These are phyloP conservation scores for Halcyon badia DNA, from an alignment of 2,797 vertebrate species.

Conservation along the genomic window DNA sequence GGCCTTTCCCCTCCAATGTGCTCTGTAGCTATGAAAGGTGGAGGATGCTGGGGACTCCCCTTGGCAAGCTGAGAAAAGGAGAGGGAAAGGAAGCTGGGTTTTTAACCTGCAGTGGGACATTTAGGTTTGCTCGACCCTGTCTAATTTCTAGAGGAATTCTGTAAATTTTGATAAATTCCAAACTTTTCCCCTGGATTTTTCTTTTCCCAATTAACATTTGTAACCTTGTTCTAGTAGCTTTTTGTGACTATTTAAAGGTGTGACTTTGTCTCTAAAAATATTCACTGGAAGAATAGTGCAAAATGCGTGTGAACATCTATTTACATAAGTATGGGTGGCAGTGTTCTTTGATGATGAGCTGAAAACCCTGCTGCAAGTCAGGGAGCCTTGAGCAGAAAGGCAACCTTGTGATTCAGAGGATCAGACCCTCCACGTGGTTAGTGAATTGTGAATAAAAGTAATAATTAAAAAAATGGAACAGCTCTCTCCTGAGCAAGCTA, in stretches of 20 bases:
- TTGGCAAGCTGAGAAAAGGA: background rate
- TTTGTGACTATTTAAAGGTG: background rate
- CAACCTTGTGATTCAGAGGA: background rate
- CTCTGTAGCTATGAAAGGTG: fast-evolving
- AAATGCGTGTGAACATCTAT: background rate
- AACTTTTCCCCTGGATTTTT: background rate
- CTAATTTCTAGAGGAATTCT: background rate
- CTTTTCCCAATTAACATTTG: background rate
- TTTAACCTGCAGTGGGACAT: background rate
- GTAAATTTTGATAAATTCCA: background rate
- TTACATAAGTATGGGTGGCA: background rate
- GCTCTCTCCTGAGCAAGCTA: background rate
- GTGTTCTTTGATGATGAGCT: background rate
- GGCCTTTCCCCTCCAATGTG: background rate
- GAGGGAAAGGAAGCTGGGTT: fast-evolving
- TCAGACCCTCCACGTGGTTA: background rate
- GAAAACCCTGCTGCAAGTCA: background rate
- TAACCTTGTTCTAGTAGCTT: background rate
- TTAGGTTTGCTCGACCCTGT: background rate
- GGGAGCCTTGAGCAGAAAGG: background rate
- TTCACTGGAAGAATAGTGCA: background rate
- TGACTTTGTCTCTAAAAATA: background rate
- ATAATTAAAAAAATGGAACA: background rate
- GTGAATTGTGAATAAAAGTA: background rate
- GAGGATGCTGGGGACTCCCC: fast-evolving